Evolutionary conservation across 2,113 vertebrate genomes (phyloP).

Genomic region (Callithrix jacchus): DNA sequence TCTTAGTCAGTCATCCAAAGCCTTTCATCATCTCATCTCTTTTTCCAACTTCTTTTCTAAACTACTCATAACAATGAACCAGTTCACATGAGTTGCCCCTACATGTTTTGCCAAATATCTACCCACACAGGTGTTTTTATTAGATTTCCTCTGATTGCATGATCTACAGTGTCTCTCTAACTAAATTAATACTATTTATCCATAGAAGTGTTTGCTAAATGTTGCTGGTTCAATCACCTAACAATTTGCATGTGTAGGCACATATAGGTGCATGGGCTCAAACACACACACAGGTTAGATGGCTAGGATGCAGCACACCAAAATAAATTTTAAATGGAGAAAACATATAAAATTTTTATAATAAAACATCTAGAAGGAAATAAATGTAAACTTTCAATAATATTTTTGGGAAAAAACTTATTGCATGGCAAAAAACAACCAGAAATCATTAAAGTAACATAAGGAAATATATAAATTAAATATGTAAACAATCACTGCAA

Average conservation of each 20-base stretch:
- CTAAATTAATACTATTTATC: background rate
- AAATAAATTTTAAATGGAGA: background rate
- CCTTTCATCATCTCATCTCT: background rate
- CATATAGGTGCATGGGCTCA: accelerated
- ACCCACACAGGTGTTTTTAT: background rate
- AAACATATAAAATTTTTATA: background rate
- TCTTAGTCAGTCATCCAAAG: background rate
- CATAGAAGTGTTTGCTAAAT: background rate
- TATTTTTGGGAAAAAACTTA: background rate
- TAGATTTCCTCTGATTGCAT: background rate
- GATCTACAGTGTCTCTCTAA: background rate
- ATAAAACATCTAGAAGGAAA: background rate
- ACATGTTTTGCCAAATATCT: background rate
- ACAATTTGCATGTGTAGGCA: background rate
- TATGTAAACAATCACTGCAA: background rate
- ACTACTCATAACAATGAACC: background rate
- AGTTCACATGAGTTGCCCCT: background rate
- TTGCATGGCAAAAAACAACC: background rate
- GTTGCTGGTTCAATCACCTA: background rate
- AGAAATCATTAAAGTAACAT: background rate
- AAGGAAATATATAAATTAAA: background rate
- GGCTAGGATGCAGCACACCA: background rate
- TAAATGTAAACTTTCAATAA: background rate
- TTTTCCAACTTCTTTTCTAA: background rate
- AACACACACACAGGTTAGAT: background rate